Evolutionary conservation across 2,113 vertebrate species (phyloP).

Genomic region (Tachycineta bicolor): DNA sequence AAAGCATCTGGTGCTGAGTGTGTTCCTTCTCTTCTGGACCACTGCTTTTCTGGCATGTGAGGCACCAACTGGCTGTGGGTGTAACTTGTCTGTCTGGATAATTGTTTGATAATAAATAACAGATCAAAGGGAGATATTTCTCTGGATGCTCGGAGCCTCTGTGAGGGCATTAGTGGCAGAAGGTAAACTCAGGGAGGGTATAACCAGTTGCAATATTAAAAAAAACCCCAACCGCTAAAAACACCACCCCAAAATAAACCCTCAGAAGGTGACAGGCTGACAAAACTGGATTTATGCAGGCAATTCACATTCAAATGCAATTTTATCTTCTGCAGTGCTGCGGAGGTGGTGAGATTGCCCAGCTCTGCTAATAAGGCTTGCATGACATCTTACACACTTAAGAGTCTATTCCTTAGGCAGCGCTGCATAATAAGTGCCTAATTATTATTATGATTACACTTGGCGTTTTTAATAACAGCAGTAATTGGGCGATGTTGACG

Average conservation of each 20-base stretch:
- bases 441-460: constrained; percentile 70
- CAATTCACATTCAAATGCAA: not conserved
- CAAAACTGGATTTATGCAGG: constrained; percentile 5
- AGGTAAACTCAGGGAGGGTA: not conserved
- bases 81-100: constrained; percentile 32
- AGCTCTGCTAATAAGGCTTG: constrained; percentile 31
- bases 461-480: constrained; percentile 66
- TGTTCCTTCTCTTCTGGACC: constrained; percentile 12
- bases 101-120: constrained; percentile 59
- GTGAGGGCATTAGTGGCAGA: not conserved
- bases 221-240: not conserved
- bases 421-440: constrained; percentile 34
- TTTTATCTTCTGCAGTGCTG: constrained; percentile 9
- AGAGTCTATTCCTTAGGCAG: constrained; percentile 51
- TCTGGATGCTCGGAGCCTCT: not conserved
- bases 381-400: constrained; percentile 34
- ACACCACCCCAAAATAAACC: not conserved
- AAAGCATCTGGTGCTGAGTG: not conserved
- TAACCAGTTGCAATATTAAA: not conserved
- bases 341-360: constrained; percentile 38
- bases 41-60: constrained; percentile 41
- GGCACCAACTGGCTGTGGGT: not conserved
- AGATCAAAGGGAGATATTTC: constrained; percentile 44
- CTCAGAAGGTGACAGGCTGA: not conserved
- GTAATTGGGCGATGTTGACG: constrained; percentile 65